phyloP scores from a whole-genome alignment of 35 echinoderm and acorn worm species.

The Heliocidaris erythrogramma region DNA sequence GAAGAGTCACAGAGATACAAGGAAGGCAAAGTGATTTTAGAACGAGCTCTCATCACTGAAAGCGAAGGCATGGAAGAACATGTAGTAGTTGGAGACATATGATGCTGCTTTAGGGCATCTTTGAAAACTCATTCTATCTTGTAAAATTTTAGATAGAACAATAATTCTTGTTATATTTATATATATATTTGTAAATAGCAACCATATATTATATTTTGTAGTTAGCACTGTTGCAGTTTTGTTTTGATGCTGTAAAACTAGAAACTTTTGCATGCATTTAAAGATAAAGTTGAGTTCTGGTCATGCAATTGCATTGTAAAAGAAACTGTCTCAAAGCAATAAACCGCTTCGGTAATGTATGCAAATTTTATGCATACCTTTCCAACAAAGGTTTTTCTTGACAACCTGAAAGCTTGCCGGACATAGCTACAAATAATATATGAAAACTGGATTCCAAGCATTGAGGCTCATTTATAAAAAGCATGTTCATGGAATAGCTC shows the following conservation, averaged over 20 bases:
- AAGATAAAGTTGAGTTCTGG: too few species aligned
- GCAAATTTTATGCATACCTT: too few species aligned
- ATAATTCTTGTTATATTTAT: constrained; percentile 38
- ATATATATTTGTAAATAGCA: constrained; percentile 31
- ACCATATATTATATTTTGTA: constrained; percentile 16
- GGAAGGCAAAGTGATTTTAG: constrained; percentile 93
- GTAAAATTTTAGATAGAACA: constrained; percentile 29
- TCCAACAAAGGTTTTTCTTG: too few species aligned
- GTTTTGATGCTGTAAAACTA: background rate
- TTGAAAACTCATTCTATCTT: background rate
- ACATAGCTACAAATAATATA: too few species aligned
- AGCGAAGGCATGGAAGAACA: constrained; percentile 93
- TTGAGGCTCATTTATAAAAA: too few species aligned
- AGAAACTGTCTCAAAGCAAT: too few species aligned
- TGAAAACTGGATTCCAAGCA: too few species aligned
- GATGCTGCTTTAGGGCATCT: background rate
- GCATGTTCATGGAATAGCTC: too few species aligned
- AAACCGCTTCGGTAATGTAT: too few species aligned
- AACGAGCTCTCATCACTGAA: constrained; percentile 90
- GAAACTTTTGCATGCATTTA: too few species aligned
- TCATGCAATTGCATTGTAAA: too few species aligned
- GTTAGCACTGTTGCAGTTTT: constrained; percentile 1
- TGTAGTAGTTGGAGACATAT: constrained; percentile 28
- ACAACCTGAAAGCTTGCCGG: too few species aligned
- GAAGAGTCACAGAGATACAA: constrained; percentile 97